Evolutionary conservation across 2,888 invertebrate genomes (phyloP), one percentile per base, ranked within the genome.

Genomic region (Ophion costatus): DNA sequence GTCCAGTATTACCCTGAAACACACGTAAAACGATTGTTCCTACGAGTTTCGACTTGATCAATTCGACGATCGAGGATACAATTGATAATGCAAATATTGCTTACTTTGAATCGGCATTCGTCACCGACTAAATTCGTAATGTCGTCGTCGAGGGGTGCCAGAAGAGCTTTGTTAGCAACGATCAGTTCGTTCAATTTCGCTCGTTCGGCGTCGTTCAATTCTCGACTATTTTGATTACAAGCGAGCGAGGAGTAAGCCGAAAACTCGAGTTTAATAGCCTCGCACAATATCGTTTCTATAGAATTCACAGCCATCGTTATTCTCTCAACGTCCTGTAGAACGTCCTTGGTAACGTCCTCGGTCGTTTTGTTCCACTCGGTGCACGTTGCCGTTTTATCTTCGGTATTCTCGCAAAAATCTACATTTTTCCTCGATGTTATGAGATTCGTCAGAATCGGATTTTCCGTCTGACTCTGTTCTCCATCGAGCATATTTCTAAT

Each of bases 191-290:
- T 97, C 75, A 98, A 93, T 93, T 98, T 98, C 59, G 97, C 96
- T 88, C 96, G 95, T 92, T 98, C 98, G n/a, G 97, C 96, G 93
- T 96, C 96, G 91, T 97, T 97, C 29, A 97, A 94, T 90, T 96
- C 96, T 83, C 96, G 94, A 0, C 96, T 96, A 7, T 95, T 95
- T 3, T 95, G 95, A 88, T 95, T 95, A 88, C 95, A 95, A 67
- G 95, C 95, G 10, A 96, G 94, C 0, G 96, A 95, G 0, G 96
- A 95, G 90, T 96, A 96, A 0, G 96, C 96, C 89, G 97, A 97
- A 92, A 96, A 98, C 94, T 98, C 98, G 83, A 98, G 94, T 89
- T 97, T 97, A 87, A 98, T 98, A 10, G 98, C 98, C 90, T 98
- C 97, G 84, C 97, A 97, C 57, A 98, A 94, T 89, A 98, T 97